Base-by-base conservation (phyloP, 1,140 invertebrate species). In the Drosophila nigromelanica region DNA sequence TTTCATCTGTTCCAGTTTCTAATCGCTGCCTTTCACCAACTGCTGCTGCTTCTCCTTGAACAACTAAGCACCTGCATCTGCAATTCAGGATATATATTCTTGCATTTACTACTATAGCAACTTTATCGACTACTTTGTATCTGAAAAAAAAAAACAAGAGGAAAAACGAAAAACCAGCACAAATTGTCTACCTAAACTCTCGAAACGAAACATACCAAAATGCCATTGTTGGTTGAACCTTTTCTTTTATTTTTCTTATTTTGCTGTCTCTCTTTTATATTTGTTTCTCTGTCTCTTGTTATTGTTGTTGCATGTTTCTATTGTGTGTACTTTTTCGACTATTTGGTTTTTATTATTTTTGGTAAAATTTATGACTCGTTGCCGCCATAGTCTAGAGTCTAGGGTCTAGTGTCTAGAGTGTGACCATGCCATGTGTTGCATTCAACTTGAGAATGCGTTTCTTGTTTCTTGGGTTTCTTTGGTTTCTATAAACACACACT, bases 321-420 rank as follows among this genome's bases (percentile, higher is more conserved):
- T 62, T 61, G 70, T 40, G 33, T 39, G 51, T 51, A 24, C 37
- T 70, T 86, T 76, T 73, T 54, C 74, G 74, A 86, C 81, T 86
- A 87, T 87, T 87, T 87, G 83, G 83, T 78, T 89, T 89, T 89
- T 77, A 67, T 68, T 66, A 55, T 76, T 82, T 73, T 78, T 80
- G 64, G 72, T 80, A 43, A 89, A 87, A 87, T 87, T 87, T 87
- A 87, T 87, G 82, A 87, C 82, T 82, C 66, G 79, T 73, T 78
- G 61, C 78, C 73, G 60, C 43, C 50, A 55, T 12, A 45, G 48
- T 45, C 40, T 43, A 15, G 42, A 15, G 63, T 68, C 68, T 52
- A 10, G 55, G 27, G 39, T 58, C 55, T 58, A 33, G 55, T 58
- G 55, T 58, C 55, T 58, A 24, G 50, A 67, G 62, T 73, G 71